Percentiles rank a stretch among this genome's conserved stretches.
These are phyloP conservation scores for Catamblyrhynchus diadema DNA, from an alignment of 2,797 vertebrate genomes.

Conservation along the genomic window DNA sequence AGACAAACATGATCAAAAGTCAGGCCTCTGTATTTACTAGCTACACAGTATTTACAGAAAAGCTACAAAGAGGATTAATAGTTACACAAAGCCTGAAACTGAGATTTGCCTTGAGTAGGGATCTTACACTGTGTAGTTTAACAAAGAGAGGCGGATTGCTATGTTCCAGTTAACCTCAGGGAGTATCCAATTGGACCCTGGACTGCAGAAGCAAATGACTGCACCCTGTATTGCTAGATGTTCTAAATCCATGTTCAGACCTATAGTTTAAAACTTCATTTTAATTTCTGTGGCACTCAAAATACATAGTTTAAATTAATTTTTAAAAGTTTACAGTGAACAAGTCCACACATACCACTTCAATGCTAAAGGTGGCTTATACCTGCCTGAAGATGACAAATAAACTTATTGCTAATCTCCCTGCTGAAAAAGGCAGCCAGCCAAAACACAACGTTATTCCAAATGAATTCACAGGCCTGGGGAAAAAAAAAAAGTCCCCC, in stretches of 20 bases:
- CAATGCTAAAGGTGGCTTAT: background rate
- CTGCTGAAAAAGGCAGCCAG: background rate
- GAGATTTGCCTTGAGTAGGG: background rate
- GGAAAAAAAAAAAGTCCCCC: background rate
- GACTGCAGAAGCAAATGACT: background rate
- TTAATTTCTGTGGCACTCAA: background rate
- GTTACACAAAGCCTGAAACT: background rate
- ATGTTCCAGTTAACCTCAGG: background rate
- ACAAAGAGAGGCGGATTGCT: background rate
- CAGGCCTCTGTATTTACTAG: background rate
- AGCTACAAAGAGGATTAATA: background rate
- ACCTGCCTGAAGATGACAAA: background rate
- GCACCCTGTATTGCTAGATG: background rate
- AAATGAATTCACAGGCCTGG: background rate
- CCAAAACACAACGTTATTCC: constrained; percentile 2
- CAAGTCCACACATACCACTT: background rate
- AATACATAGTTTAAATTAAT: background rate
- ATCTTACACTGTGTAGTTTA: background rate
- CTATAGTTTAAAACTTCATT: background rate
- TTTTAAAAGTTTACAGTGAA: background rate
- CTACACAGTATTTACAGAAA: background rate
- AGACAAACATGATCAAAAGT: background rate
- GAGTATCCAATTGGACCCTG: background rate
- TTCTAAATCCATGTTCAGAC: background rate
- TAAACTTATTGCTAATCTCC: background rate